Evolutionary conservation across 1,140 invertebrate species (phyloP).

Genomic region (Calephelis virginiensis): DNA sequence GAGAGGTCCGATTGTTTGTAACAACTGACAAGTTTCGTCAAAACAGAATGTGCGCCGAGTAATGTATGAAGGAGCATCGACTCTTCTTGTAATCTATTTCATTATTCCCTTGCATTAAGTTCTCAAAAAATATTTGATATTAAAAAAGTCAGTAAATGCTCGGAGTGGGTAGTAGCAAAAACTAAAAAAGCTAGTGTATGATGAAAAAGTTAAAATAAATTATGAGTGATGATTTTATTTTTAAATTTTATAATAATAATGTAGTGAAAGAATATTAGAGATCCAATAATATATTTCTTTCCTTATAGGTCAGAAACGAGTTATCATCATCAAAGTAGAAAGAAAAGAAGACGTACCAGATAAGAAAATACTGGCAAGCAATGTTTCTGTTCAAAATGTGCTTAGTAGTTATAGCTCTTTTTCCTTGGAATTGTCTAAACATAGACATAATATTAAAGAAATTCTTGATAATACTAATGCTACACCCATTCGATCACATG

Average conservation of each 20-base stretch:
- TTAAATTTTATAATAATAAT: background rate
- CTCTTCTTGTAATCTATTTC: too few relatives aligned
- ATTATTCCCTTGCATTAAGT: too few relatives aligned
- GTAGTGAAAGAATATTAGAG: background rate
- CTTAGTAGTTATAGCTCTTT: conserved; percentile 4
- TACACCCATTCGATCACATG: conserved; percentile 35
- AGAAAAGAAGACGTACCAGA: conserved; percentile 12
- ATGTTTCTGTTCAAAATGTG: background rate
- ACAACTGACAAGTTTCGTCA: too few relatives aligned
- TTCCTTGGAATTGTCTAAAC: conserved; percentile 35
- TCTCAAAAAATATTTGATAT: too few relatives aligned
- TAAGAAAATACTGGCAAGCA: background rate
- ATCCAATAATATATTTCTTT: conserved; percentile 12
- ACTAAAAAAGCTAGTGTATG: too few relatives aligned
- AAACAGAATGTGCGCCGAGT: too few relatives aligned
- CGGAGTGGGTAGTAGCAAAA: too few relatives aligned
- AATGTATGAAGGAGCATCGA: too few relatives aligned
- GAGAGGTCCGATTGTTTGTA: too few relatives aligned
- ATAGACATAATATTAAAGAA: conserved; percentile 40
- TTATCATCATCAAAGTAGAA: conserved; percentile 15
- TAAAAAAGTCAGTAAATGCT: too few relatives aligned
- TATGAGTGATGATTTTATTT: background rate
- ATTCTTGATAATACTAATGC: conserved; percentile 44
- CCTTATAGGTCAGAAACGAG: conserved; percentile 31
- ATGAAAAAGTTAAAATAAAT: too few relatives aligned